Base-by-base conservation (phyloP, 2,113 vertebrate species). In the Crocuta crocuta region DNA sequence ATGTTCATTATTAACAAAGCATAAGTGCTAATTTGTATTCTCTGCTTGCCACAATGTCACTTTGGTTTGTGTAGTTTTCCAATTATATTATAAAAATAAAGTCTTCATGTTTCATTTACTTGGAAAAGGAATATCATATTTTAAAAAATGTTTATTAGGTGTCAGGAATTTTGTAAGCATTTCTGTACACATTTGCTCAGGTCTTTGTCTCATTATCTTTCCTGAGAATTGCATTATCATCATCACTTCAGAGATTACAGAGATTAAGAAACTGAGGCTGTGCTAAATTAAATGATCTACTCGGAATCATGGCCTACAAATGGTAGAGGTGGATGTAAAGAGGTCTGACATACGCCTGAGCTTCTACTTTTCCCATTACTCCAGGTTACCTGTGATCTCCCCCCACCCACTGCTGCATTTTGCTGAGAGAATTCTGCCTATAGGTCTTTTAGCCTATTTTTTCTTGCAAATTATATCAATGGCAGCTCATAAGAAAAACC, bases 201-300 rank as follows among this genome's bases (percentile, higher is more conserved):
- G 15, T 78, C 35, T 71, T 89, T 92, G 53, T 93, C 35, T 92
- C 26, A 63, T 79, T 43, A 39, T 33, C 33, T 71, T 28, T 71
- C 33, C 13, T 55, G n/a, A 55, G 50, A 92, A 28, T 55, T 21
- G 7, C 55, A 31, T 76, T 33, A 68, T 78, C 31, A 23, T 80
- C 16, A 48, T 80, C 53, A 23, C 28, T 91, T 76, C 50, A 94
- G 33, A 78, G 35, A 91, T 86, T 85, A 89, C 50, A 94, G 33
- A 78, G 35, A 92, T 89, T 85, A 89, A 61, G 50, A 92, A 87
- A 85, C 12, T 45, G 94, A 93, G 31, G 21, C n/a, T 88, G 3
- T 45, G 26, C 81, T 58, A 93, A 35, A 84, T 96, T 73, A 89
- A 73, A 71, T 86, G 68, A 86, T 93, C 76, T 55, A 76, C 39